A percentile compares a stretch with the other conserved stretches of the same genome.
phyloP scores from a whole-genome alignment of 2,797 vertebrate genomes.

The Basileuterus tristriatus region DNA sequence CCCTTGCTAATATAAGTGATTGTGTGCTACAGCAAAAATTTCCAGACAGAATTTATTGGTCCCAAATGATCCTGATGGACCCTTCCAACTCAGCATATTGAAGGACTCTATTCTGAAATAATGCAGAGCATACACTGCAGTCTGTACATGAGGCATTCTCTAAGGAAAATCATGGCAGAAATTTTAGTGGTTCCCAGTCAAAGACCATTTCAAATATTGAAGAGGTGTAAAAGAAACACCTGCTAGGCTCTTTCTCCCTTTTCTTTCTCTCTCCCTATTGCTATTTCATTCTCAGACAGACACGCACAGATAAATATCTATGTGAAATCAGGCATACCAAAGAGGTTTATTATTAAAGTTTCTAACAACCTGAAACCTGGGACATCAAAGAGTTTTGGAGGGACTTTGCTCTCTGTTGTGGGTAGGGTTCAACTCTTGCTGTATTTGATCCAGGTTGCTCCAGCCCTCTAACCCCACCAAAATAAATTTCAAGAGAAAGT shows the following conservation, averaged over 20 bases:
- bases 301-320: neutral
- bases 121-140: neutral
- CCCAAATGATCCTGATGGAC: accelerated
- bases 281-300: neutral
- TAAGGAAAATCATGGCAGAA: neutral
- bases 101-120: neutral
- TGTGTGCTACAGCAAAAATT: neutral
- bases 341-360: neutral
- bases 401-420: neutral
- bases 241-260: neutral
- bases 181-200: neutral
- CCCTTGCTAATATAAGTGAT: neutral
- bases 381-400: neutral
- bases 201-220: neutral
- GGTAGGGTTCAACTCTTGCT: neutral
- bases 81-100: neutral
- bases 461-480: neutral
- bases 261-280: neutral
- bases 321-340: neutral
- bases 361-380: neutral
- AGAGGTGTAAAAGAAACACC: neutral
- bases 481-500: neutral
- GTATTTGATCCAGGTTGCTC: neutral
- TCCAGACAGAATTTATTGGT: neutral
- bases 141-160: neutral